A percentile compares a stretch with the other conserved stretches of the same genome.
These are phyloP conservation scores for Trichosurus vulpecula DNA, from an alignment of 2,797 vertebrate species.

Conservation along the genomic window DNA sequence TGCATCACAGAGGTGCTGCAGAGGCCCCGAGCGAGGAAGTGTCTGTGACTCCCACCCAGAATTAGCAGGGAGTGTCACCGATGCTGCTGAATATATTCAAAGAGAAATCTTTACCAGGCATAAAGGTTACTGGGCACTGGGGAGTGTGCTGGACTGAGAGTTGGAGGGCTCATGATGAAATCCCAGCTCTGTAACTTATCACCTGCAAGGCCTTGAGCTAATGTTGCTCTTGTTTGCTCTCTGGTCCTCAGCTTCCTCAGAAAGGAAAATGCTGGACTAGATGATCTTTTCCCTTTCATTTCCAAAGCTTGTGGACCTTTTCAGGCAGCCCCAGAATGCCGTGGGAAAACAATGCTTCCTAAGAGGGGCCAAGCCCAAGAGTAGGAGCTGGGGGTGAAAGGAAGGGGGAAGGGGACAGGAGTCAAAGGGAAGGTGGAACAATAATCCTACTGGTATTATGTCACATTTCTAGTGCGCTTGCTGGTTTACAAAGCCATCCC, in stretches of 20 bases:
- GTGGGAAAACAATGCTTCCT: neutral
- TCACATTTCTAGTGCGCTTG: neutral
- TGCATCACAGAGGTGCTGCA: conserved; percentile 9
- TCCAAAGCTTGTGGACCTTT: neutral
- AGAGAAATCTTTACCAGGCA: neutral
- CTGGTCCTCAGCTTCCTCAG: neutral
- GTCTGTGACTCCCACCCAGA: neutral
- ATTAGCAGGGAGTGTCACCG: neutral
- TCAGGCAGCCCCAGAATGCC: neutral
- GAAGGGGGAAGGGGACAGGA: neutral
- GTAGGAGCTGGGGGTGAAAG: neutral
- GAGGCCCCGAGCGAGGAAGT: neutral
- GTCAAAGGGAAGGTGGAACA: neutral
- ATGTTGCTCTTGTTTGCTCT: neutral
- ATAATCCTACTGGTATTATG: neutral
- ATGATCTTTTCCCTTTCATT: neutral
- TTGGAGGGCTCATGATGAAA: neutral
- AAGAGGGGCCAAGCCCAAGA: neutral
- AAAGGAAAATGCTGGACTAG: neutral
- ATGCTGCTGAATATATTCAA: neutral
- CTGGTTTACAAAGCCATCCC: neutral
- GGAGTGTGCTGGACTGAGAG: neutral
- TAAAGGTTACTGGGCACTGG: neutral
- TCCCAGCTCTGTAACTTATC: neutral
- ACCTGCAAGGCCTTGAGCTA: neutral